phyloP scores from a whole-genome alignment of 2,888 invertebrate species.

The Nineta flava region DNA sequence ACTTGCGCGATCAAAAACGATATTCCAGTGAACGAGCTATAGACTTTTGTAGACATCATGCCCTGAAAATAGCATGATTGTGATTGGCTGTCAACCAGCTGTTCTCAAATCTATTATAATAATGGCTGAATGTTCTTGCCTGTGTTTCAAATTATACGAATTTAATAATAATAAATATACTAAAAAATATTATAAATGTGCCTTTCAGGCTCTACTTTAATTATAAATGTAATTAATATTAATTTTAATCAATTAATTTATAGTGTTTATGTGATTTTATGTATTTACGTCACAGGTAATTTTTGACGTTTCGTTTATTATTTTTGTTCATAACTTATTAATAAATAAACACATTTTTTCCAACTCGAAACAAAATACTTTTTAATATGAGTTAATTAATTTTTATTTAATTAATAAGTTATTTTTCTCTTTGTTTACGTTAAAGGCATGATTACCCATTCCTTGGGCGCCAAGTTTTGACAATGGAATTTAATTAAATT shows the following conservation, averaged over 20 bases:
- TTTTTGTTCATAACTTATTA: not conserved
- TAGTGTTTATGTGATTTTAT: not conserved
- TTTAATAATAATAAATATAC: not conserved
- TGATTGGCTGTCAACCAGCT: not conserved
- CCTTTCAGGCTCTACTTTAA: slow-evolving; percentile 1
- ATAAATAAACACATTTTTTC: not conserved
- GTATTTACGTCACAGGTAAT: slow-evolving; percentile 5
- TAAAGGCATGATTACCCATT: no score
- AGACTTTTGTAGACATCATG: not conserved
- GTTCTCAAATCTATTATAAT: not conserved
- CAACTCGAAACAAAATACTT: not conserved
- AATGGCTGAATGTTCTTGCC: slow-evolving; percentile 8
- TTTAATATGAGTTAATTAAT: not conserved
- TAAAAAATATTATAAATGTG: not conserved
- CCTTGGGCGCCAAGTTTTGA: no score
- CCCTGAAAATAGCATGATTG: not conserved
- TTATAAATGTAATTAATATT: not conserved
- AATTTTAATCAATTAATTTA: not conserved
- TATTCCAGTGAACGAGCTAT: no score
- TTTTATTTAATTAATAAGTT: no score
- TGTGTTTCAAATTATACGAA: slow-evolving; percentile 1
- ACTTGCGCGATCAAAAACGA: no score
- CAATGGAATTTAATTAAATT: no score
- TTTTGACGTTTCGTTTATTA: slow-evolving; percentile 4
- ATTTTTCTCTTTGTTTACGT: no score